These are phyloP conservation scores for Xestoiulus laeticollis DNA, from an alignment of 2,888 invertebrate species.

Conservation along the genomic window DNA sequence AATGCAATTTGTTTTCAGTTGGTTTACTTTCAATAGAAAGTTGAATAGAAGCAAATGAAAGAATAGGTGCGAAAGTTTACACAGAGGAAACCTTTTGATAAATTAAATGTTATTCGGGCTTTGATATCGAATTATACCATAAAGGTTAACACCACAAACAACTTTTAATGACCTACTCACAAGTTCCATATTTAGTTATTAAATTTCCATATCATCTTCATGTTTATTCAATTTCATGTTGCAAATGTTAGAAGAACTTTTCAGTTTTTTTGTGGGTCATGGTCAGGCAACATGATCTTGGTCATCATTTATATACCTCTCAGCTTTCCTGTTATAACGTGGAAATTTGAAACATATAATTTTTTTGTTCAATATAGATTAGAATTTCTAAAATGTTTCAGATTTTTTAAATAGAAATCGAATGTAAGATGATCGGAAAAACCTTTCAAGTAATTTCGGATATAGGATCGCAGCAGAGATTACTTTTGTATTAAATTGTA, in stretches of 20 bases:
- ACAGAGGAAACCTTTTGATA: not conserved
- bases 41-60: not conserved
- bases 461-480: not conserved
- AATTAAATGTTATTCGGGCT: not conserved
- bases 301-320: not conserved
- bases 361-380: not conserved
- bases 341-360: not conserved
- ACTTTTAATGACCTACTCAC: not conserved
- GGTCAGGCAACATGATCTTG: not conserved
- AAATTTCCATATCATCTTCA: not conserved
- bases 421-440: not conserved
- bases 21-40: not conserved
- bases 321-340: not conserved
- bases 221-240: not conserved
- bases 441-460: not conserved
- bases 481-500: no score
- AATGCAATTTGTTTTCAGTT: not conserved
- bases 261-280: not conserved
- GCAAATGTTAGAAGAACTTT: not conserved
- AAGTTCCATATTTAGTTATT: not conserved
- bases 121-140: not conserved
- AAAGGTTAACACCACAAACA: not conserved
- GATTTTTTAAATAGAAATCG: not conserved
- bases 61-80: not conserved
- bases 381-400: not conserved